These are phyloP conservation scores for Agonopterix alstromeriana DNA, from an alignment of 2,888 invertebrate genomes.

Conservation along the genomic window DNA sequence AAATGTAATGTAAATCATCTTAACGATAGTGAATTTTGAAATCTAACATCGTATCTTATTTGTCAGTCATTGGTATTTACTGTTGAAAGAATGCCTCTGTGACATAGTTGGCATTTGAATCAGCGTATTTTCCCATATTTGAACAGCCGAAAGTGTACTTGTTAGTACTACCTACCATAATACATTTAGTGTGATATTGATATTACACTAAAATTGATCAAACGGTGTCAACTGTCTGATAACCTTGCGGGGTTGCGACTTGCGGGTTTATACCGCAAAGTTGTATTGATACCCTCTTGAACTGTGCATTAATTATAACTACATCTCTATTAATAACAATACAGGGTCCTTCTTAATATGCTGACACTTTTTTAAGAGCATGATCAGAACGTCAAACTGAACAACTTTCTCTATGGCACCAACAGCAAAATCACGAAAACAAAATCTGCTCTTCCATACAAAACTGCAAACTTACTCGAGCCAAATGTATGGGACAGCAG, in stretches of 20 bases:
- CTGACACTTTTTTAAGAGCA: no score
- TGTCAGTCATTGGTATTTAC: not conserved
- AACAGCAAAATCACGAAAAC: no score
- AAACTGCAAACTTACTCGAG: no score
- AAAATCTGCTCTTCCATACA: no score
- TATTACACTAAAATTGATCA: not conserved
- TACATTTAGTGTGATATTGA: not conserved
- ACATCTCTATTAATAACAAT: not conserved
- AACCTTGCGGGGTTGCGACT: constrained; percentile 4
- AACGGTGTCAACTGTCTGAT: constrained; percentile 22
- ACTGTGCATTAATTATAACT: not conserved
- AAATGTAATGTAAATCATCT: no score
- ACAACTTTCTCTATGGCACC: no score
- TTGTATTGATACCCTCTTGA: not conserved
- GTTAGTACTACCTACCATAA: not conserved
- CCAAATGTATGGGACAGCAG: no score
- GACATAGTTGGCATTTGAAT: not conserved
- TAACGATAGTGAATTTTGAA: no score
- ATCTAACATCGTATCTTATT: no score
- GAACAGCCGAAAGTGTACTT: not conserved
- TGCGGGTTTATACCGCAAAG: not conserved
- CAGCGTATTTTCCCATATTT: not conserved
- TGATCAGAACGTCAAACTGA: no score
- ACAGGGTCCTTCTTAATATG: no score
- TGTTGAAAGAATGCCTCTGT: not conserved